These are phyloP conservation scores for Lasioglossum baleicum DNA, from an alignment of 1,140 invertebrate genomes.

Conservation along the genomic window DNA sequence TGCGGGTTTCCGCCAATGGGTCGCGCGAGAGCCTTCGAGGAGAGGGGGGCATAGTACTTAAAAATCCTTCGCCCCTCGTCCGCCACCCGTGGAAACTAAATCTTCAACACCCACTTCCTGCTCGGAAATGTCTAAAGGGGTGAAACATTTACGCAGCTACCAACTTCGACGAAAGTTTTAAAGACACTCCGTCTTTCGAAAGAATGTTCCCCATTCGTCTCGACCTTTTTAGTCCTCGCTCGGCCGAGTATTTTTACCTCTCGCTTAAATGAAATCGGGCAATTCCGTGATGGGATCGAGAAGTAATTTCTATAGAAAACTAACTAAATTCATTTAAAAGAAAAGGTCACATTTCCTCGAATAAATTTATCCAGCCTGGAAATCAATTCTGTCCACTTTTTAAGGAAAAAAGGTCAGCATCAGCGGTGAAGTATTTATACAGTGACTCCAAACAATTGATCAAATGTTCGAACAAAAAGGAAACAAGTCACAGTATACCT, in stretches of 20 bases:
- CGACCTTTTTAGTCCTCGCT: too few relatives aligned
- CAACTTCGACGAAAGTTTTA: slow-evolving; percentile 39
- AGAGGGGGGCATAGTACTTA: slow-evolving; percentile 38
- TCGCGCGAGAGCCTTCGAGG: neutral
- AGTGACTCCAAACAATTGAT: too few relatives aligned
- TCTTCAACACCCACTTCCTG: slow-evolving; percentile 42
- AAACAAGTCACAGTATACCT: too few relatives aligned
- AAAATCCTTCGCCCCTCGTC: slow-evolving; percentile 49
- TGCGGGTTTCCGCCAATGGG: slow-evolving; percentile 19
- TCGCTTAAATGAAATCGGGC: neutral
- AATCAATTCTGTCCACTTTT: too few relatives aligned
- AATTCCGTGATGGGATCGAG: neutral
- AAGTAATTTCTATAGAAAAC: neutral
- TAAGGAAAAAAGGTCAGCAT: too few relatives aligned
- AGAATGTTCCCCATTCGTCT: neutral
- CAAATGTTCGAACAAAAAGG: too few relatives aligned
- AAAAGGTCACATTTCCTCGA: too few relatives aligned
- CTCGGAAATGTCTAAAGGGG: slow-evolving; percentile 45
- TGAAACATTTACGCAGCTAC: slow-evolving; percentile 50
- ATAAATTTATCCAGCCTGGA: too few relatives aligned
- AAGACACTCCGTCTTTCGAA: slow-evolving; percentile 21
- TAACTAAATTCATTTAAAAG: too few relatives aligned
- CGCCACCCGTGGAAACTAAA: slow-evolving; percentile 42
- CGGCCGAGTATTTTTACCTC: neutral
- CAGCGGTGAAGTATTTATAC: too few relatives aligned